Percentiles rank a stretch among this genome's conserved stretches.
Conservation (phyloP, 2,797 vertebrate species). For the Graptemys geographica region DNA sequence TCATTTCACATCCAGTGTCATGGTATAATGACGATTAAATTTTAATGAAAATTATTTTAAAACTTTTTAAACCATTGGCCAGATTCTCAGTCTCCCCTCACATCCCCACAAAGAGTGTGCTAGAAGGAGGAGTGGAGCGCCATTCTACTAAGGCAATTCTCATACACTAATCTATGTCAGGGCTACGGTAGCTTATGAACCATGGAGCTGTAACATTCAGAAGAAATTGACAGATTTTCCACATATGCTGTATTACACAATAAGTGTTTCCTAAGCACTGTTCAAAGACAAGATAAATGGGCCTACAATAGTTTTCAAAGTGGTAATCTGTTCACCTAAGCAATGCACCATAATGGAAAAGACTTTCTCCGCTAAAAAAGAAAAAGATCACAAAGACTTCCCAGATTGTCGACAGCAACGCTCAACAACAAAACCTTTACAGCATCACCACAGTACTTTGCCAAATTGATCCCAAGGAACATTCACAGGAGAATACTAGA, state of each 20-base stretch:
- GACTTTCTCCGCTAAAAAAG: neutral
- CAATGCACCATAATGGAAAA: neutral
- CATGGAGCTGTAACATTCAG: neutral
- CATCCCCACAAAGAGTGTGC: neutral
- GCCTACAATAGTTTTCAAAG: neutral
- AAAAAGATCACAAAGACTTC: neutral
- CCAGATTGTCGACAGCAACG: neutral
- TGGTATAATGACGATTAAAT: neutral
- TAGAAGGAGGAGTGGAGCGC: neutral
- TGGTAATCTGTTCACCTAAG: neutral
- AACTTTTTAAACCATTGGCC: neutral
- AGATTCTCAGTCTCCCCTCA: neutral
- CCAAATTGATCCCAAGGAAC: neutral
- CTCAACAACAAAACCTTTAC: neutral
- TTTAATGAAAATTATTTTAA: neutral
- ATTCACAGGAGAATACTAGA: neutral
- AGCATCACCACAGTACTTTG: neutral
- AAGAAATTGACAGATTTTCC: neutral
- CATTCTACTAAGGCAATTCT: neutral
- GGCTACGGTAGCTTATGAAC: neutral
- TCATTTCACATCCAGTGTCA: conserved; percentile 71
- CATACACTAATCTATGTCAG: neutral
- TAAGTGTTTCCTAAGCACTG: neutral
- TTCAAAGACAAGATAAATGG: neutral
- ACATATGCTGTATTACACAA: fast-evolving